A percentile compares a stretch with the other conserved stretches of the same genome.
phyloP scores from a whole-genome alignment of 2,113 vertebrate species.

The Equus przewalskii region DNA sequence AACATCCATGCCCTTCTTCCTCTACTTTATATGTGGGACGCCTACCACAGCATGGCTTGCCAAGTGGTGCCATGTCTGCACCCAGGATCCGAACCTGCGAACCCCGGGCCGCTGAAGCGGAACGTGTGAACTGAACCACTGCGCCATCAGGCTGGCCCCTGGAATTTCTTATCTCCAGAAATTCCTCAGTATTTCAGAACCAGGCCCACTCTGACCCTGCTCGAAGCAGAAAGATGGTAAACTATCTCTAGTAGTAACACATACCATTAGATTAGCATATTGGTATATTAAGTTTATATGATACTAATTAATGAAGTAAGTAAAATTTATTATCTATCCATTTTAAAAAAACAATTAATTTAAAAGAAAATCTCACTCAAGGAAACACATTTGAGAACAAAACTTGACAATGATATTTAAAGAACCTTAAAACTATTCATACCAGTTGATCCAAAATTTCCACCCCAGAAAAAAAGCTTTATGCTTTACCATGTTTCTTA shows the following conservation, averaged over 20 bases:
- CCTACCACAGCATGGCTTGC: too few relatives aligned
- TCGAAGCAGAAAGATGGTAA: not conserved
- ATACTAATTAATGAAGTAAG: conserved; percentile 1
- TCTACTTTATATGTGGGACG: too few relatives aligned
- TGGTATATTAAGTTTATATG: not conserved
- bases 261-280: not conserved
- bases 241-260: not conserved
- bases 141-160: not conserved
- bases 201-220: not conserved
- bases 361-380: conserved; percentile 48
- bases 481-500: not conserved
- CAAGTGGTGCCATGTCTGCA: too few relatives aligned
- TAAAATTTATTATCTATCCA: not conserved
- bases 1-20: too few relatives aligned
- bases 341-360: not conserved
- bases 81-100: too few relatives aligned
- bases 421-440: conserved; percentile 46
- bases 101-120: too few relatives aligned
- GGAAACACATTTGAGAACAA: conserved; percentile 14
- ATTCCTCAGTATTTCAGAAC: not conserved
- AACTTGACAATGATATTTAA: conserved; percentile 36
- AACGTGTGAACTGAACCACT: too few relatives aligned
- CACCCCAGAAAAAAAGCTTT: not conserved
- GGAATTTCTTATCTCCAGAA: not conserved
- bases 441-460: conserved; percentile 20